phyloP scores from a whole-genome alignment of 2,797 vertebrate genomes.

The Hydrocynus forskahlii region DNA sequence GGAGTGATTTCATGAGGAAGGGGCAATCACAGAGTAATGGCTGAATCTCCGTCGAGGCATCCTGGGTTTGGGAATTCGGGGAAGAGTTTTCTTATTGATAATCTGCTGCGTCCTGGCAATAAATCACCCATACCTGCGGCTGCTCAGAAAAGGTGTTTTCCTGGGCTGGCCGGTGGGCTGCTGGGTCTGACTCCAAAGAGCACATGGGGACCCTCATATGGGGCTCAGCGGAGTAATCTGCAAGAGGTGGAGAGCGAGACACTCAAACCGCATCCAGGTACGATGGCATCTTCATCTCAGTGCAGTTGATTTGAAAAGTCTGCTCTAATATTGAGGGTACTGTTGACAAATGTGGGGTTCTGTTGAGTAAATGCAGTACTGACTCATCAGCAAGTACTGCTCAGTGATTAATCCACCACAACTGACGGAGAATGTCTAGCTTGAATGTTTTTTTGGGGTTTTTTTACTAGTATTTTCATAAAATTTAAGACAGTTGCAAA shows the following conservation, averaged over 20 bases:
- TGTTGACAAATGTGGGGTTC: neutral
- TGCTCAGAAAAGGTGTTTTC: constrained; percentile 69
- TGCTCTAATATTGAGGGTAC: neutral
- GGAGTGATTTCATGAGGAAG: constrained; percentile 25
- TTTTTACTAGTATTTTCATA: neutral
- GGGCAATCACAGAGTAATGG: constrained; percentile 72
- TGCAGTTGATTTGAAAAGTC: neutral
- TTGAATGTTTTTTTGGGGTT: neutral
- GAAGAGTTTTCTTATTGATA: constrained; percentile 93
- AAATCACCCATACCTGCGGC: constrained; percentile 61
- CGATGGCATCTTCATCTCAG: neutral
- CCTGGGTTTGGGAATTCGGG: constrained; percentile 87
- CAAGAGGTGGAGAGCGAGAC: constrained; percentile 25
- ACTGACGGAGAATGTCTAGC: neutral
- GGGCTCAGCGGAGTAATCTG: constrained; percentile 54
- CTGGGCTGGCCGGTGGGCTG: constrained; percentile 64
- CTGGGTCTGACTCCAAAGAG: constrained; percentile 70
- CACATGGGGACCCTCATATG: constrained; percentile 70
- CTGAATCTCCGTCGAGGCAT: constrained; percentile 75
- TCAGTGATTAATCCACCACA: neutral
- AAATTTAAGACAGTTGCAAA: neutral
- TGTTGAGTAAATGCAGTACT: neutral
- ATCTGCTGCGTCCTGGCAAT: constrained; percentile 81
- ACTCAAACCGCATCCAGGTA: constrained; percentile 60
- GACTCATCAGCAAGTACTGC: neutral